Evolutionary conservation across 2,888 invertebrate genomes (phyloP), one percentile per base, ranked within the genome.

Genomic region (Ischnura elegans): DNA sequence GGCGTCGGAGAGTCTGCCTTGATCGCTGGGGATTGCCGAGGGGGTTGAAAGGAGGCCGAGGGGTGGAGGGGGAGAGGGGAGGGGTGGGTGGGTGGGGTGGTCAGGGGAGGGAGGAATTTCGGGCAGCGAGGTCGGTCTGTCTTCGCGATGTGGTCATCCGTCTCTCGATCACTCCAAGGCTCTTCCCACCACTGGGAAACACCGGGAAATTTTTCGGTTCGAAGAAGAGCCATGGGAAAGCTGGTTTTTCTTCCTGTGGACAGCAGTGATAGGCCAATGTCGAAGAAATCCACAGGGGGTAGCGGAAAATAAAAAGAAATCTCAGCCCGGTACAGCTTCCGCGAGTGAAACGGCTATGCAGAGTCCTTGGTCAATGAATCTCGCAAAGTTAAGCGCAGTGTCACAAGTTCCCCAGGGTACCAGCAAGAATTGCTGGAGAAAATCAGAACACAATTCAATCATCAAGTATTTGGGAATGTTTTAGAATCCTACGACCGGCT

Each of bases 1-100:
- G 90, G 90, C 55, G 90, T 90, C 90, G 55, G 66, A 61, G 21
- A 90, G 90, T 90, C 90, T 90, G 90, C 90, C 90, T 51, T 55
- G 47, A 51, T 55, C 87, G 51, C 55, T 13, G 76, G 76, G 76
- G 76, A 61, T 61, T 21, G 61, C 61, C 61, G 1, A n/a, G 61
- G 55, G 61, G 61, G 61, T 25, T 1, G 61, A 8, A 2, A 36
- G 36, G 25, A 76, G 29, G 76, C 8, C 6, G 36, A 5, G 29
- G 36, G 66, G 16, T 51, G 25, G 8, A 25, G 36, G 76, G 8
- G 76, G 16, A 36, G 36, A 36, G 3, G 36, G 76, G 36, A 36
- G 76, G 10, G 76, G 25, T 3, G 76, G 76, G 2, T 29, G 76
- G 29, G 29, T n/a, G 29, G 16, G 61, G 61, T n/a, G n/a, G n/a